phyloP scores from a whole-genome alignment of 1,140 invertebrate species.

The Cecropterus lyciades region DNA sequence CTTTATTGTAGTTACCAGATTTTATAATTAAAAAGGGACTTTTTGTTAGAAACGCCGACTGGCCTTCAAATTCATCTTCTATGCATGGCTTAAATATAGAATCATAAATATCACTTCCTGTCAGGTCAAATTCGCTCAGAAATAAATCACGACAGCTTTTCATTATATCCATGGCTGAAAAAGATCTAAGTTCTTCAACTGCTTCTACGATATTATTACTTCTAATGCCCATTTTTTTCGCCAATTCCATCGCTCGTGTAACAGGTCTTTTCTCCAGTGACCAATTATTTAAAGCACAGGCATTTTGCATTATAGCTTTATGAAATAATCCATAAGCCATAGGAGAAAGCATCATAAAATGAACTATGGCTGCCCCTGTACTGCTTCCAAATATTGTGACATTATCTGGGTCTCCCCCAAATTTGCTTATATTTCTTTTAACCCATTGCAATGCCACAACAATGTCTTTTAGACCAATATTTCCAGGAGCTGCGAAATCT shows the following conservation, averaged over 20 bases:
- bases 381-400: conserved; percentile 87
- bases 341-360: conserved; percentile 83
- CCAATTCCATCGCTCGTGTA: conserved; percentile 54
- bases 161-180: conserved; percentile 57
- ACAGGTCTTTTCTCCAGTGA: conserved; percentile 61
- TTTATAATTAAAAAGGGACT: conserved; percentile 62
- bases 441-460: conserved; percentile 86
- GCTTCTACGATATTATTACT: conserved; percentile 56
- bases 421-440: conserved; percentile 84
- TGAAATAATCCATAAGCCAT: conserved; percentile 84
- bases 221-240: conserved; percentile 60
- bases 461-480: conserved; percentile 87
- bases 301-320: conserved; percentile 79
- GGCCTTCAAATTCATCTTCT: conserved; percentile 73
- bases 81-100: conserved; percentile 69
- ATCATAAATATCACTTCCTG: conserved; percentile 52
- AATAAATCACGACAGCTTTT: conserved; percentile 47
- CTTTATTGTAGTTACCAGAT: conserved; percentile 70
- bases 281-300: conserved; percentile 71
- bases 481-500: conserved; percentile 82
- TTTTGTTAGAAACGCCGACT: conserved; percentile 65
- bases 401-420: conserved; percentile 86
- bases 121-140: conserved; percentile 26
- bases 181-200: conserved; percentile 60
- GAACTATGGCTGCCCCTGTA: conserved; percentile 84